phyloP scores from a whole-genome alignment of 2,113 vertebrate species.

The Alethe diademata region DNA sequence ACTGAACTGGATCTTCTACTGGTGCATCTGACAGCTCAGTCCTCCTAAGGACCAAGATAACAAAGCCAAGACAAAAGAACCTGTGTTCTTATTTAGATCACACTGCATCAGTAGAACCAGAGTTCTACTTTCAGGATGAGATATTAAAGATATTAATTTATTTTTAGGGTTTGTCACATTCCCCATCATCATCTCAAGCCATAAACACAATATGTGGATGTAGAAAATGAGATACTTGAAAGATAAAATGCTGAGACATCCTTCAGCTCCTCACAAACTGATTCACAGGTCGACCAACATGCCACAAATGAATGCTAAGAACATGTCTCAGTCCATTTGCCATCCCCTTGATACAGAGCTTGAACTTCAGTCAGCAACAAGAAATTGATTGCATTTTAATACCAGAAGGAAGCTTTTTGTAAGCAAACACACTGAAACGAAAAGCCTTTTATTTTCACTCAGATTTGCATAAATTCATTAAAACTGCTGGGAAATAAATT shows the following conservation, averaged over 20 bases:
- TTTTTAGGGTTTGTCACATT: background rate
- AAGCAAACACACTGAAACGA: background rate
- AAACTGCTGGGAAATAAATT: background rate
- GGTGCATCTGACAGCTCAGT: background rate
- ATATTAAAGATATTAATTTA: background rate
- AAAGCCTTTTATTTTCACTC: constrained; percentile 1
- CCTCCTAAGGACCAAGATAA: background rate
- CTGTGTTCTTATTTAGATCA: background rate
- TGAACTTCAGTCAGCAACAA: background rate
- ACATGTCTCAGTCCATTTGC: background rate
- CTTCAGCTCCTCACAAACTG: background rate
- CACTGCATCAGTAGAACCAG: background rate
- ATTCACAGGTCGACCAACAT: background rate
- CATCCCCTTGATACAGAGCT: background rate
- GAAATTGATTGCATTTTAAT: background rate
- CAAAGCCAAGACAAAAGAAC: background rate
- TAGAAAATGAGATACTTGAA: background rate
- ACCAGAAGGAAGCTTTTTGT: background rate
- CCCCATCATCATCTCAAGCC: background rate
- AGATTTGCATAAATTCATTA: background rate
- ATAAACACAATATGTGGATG: background rate
- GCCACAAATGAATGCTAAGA: background rate
- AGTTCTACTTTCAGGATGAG: background rate
- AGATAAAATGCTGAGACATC: background rate
- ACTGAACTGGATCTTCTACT: background rate